A percentile compares a stretch with the other conserved stretches of the same genome.
Evolutionary conservation across 1,140 invertebrate species (phyloP).

Genomic region (Artemia franciscana): DNA sequence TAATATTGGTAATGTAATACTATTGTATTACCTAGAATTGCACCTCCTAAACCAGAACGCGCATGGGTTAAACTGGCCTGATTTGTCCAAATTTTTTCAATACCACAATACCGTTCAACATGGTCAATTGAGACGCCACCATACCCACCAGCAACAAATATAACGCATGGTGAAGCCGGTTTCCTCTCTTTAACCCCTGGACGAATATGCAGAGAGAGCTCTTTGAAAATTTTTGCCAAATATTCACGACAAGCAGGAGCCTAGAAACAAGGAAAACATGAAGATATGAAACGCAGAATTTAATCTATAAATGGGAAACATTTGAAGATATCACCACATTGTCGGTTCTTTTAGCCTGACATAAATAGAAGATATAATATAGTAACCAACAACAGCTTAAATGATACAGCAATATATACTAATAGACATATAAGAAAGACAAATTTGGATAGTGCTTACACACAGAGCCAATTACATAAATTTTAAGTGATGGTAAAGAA

Average conservation of each 20-base stretch:
- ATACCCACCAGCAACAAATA: slow-evolving; percentile 75
- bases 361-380: too few species aligned
- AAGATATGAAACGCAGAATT: not conserved
- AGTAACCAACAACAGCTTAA: not conserved
- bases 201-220: slow-evolving; percentile 56
- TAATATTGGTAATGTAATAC: too few species aligned
- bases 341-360: too few species aligned
- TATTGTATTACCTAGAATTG: slow-evolving; percentile 36
- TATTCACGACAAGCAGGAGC: slow-evolving; percentile 66
- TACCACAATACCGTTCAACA: slow-evolving; percentile 63
- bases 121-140: slow-evolving; percentile 57
- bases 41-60: slow-evolving; percentile 62
- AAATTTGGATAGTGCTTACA: too few species aligned
- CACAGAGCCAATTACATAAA: too few species aligned
- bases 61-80: slow-evolving; percentile 52
- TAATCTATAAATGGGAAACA: not conserved
- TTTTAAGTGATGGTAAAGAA: too few species aligned
- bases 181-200: slow-evolving; percentile 52
- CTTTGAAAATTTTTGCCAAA: slow-evolving; percentile 61
- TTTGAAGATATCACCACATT: too few species aligned
- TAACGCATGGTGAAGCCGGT: slow-evolving; percentile 59
- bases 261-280: slow-evolving; percentile 4
- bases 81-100: slow-evolving; percentile 55
- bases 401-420: not conserved
- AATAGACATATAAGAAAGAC: too few species aligned